Base-by-base conservation (phyloP, 2,888 invertebrate genomes). In the Halictus quadricinctus region DNA sequence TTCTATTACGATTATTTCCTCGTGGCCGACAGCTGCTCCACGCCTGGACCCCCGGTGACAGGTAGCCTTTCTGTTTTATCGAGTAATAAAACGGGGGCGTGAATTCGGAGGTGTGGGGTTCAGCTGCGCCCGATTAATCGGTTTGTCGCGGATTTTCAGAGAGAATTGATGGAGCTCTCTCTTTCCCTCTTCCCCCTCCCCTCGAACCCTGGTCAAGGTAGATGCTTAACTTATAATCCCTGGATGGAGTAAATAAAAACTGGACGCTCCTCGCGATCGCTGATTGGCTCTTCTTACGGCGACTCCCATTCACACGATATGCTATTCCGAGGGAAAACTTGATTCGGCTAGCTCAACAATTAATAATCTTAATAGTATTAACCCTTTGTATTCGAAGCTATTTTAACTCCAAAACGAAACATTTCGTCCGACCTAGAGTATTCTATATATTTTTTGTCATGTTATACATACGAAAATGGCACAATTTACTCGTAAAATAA, bases 1-100 rank as follows among this genome's bases (percentile, higher is more conserved):
- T 94, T 94, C 94, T 93, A 94, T 94, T 94, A 93, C 94, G 94
- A 94, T 94, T 94, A 94, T 94, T 93, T 93, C 91, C 89, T 90
- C 93, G 91, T 91, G 88, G 85, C 70, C 89, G 91, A 89, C 93
- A 93, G 93, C 93, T 93, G 93, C 92, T 91, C 84, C 92, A 84
- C 88, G 77, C 79, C 81, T 60, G 69, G 70, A 25, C 60, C 41
- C 36, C 78, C 60, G 66, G 43, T 64, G 74, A 76, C 76, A 80
- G 77, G 83, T 84, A 69, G 72, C 72, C 70, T 69, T 73, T 76
- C 76, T 83, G 80, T 84, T 86, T 87, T 86, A 79, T 89, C 83
- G 84, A 48, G 72, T 58, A 80, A 83, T 86, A 78, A 84, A 88
- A 83, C 25, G 73, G 72, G 41, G 73, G 58, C 36, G 58, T 48